These are phyloP conservation scores for Coptodon rendalli DNA, from an alignment of 2,113 vertebrate species.

Conservation along the genomic window DNA sequence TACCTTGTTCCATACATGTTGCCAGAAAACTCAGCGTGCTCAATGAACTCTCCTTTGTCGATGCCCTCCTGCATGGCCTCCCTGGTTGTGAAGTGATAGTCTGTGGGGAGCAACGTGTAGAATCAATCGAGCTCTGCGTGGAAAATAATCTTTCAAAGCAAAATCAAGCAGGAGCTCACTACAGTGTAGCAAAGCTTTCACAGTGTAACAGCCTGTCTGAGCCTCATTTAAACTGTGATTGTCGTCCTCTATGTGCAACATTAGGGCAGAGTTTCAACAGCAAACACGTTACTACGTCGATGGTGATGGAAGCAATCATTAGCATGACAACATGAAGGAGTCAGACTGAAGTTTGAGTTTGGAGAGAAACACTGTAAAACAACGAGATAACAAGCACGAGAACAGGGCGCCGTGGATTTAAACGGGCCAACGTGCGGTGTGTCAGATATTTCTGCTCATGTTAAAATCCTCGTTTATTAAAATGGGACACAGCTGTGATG, in stretches of 20 bases:
- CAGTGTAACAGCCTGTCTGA: neutral
- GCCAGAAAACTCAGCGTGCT: conserved; percentile 89
- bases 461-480: neutral
- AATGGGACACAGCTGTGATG: neutral
- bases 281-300: conserved; percentile 13
- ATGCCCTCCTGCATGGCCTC: conserved; percentile 87
- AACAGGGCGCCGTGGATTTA: neutral
- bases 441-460: neutral
- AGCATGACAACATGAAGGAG: conserved; percentile 9
- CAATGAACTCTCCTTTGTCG: conserved; percentile 82
- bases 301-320: conserved; percentile 17
- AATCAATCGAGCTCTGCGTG: neutral
- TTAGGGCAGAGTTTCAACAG: conserved; percentile 4
- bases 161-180: neutral
- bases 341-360: neutral
- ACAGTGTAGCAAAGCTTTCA: neutral
- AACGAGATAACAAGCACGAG: neutral
- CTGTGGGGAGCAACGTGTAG: conserved; percentile 55
- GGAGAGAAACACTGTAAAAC: neutral
- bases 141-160: neutral
- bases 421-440: neutral
- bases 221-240: neutral
- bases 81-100: conserved; percentile 88
- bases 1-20: conserved; percentile 95
- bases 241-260: neutral